phyloP scores from a whole-genome alignment of 2,888 invertebrate genomes.

The Drosophila setosimentum region DNA sequence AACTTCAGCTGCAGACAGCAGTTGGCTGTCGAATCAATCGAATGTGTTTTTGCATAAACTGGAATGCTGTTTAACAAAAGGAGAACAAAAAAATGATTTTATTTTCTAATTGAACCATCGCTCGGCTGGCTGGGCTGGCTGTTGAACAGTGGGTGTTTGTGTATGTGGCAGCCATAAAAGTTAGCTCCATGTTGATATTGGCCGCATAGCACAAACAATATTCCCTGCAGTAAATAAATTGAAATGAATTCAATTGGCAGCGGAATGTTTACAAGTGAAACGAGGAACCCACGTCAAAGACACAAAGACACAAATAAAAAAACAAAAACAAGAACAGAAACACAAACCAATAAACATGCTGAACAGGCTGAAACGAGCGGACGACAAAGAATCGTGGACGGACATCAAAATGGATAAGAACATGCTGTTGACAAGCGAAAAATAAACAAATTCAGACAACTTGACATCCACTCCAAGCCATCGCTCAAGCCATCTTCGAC shows the following conservation, averaged over 20 bases:
- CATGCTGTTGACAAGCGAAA: conserved; percentile 73
- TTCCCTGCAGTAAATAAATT: conserved; percentile 72
- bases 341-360: conserved; percentile 62
- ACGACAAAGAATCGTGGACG: conserved; percentile 4
- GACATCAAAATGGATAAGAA: conserved; percentile 17
- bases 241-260: conserved; percentile 79
- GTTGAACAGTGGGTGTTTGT: neutral
- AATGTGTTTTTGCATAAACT: conserved; percentile 47
- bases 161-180: conserved; percentile 62
- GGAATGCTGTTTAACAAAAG: conserved; percentile 1
- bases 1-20: conserved; percentile 3
- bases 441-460: conserved; percentile 73
- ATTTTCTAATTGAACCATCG: conserved; percentile 67
- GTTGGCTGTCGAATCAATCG: conserved; percentile 35
- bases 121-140: conserved; percentile 27
- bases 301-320: conserved; percentile 57
- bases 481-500: conserved; percentile 2
- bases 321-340: conserved; percentile 56
- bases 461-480: conserved; percentile 36
- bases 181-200: conserved; percentile 58
- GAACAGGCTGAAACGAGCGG: conserved; percentile 17
- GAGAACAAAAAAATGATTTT: conserved; percentile 24
- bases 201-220: conserved; percentile 59
- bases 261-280: conserved; percentile 70
- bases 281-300: conserved; percentile 37